Evolutionary conservation across 2,797 vertebrate species (phyloP).

Genomic region (Monodelphis domestica): DNA sequence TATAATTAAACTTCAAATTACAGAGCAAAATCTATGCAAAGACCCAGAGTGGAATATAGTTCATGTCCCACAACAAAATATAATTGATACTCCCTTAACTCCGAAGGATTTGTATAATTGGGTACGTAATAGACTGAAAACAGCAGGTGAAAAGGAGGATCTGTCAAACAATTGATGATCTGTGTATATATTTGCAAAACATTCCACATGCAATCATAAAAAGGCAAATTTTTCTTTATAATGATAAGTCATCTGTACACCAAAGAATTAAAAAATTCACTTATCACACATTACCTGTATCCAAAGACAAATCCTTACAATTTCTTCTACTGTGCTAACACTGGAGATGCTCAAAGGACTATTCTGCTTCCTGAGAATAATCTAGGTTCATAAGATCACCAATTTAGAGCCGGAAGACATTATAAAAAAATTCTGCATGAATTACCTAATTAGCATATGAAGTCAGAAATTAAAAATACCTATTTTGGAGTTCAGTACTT

Average conservation of each 20-base stretch:
- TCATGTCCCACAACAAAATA: neutral
- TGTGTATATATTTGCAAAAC: neutral
- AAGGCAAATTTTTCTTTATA: neutral
- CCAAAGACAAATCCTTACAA: neutral
- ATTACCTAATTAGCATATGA: conserved; percentile 20
- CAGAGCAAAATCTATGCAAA: neutral
- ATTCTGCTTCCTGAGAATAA: neutral
- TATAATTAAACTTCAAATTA: neutral
- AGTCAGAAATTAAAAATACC: conserved; percentile 31
- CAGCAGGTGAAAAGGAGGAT: neutral
- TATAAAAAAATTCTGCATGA: neutral
- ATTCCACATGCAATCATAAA: neutral
- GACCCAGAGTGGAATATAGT: neutral
- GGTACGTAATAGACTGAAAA: neutral
- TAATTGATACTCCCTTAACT: neutral
- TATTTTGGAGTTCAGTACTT: conserved; percentile 8
- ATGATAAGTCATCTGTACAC: neutral
- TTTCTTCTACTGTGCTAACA: neutral
- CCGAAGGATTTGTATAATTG: neutral
- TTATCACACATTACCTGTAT: neutral
- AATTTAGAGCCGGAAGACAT: neutral
- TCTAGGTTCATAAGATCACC: neutral
- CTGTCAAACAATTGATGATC: neutral
- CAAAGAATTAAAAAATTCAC: neutral
- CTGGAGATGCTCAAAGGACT: conserved; percentile 18